Conservation (phyloP, 2,113 vertebrate genomes). For the Anhinga rufa region DNA sequence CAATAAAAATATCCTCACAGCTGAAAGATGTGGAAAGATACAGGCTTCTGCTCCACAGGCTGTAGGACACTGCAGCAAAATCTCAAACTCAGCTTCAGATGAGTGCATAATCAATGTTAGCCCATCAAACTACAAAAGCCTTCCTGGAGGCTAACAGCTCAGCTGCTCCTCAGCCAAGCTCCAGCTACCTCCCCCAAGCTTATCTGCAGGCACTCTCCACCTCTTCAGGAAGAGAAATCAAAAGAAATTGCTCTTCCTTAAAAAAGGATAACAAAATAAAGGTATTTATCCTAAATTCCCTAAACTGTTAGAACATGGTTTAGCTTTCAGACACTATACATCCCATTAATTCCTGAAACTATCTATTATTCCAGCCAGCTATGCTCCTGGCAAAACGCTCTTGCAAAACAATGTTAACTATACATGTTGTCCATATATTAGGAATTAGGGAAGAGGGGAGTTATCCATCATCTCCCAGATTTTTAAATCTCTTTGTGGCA, state of each 20-base stretch:
- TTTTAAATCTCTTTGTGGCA: background rate
- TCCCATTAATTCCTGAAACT: background rate
- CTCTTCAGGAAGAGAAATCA: background rate
- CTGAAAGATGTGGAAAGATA: background rate
- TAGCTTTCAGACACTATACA: background rate
- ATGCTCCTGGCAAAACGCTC: background rate
- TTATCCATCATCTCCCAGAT: background rate
- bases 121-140: background rate
- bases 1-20: background rate
- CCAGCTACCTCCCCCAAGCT: background rate
- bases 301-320: background rate
- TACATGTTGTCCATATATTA: background rate
- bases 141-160: background rate
- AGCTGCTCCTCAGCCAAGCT: background rate
- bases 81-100: background rate
- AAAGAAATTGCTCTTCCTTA: background rate
- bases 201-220: background rate
- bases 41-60: background rate
- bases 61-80: background rate
- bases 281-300: background rate
- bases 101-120: background rate
- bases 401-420: background rate
- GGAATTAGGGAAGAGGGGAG: background rate
- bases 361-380: background rate
- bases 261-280: background rate